These are phyloP conservation scores for Trichogramma evanescens DNA, from an alignment of 2,888 invertebrate genomes.

Conservation along the genomic window DNA sequence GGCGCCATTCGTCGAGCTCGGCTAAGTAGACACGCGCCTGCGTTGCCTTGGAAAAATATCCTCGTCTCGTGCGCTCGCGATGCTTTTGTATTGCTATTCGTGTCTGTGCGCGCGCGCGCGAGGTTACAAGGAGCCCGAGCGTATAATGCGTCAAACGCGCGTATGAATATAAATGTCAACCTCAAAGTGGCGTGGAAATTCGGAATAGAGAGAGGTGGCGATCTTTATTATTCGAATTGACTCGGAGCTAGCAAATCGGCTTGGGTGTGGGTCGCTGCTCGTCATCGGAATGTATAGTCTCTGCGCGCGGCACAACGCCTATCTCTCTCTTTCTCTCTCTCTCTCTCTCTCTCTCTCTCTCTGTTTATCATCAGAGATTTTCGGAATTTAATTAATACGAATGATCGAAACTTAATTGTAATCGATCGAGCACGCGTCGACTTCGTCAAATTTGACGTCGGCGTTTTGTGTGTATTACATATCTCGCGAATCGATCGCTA, in stretches of 20 bases:
- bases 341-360: not conserved
- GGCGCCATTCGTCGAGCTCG: not conserved
- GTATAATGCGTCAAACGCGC: too few species aligned
- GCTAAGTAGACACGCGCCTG: not conserved
- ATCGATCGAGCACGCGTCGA: too few species aligned
- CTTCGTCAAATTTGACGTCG: too few species aligned
- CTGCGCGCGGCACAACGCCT: not conserved
- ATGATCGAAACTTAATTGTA: too few species aligned
- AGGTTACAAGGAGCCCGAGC: not conserved
- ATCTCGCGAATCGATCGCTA: too few species aligned
- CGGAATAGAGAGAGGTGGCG: too few species aligned
- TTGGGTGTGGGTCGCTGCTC: conserved; percentile 4
- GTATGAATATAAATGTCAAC: too few species aligned
- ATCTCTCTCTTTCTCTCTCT: not conserved
- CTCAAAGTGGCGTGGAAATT: too few species aligned
- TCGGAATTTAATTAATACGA: too few species aligned
- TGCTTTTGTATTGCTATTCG: conserved; percentile 6
- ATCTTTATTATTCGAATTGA: not conserved
- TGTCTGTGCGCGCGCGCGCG: conserved; percentile 18
- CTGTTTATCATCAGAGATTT: not conserved
- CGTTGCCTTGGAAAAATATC: too few species aligned
- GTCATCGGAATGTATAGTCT: not conserved
- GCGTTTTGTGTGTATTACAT: too few species aligned
- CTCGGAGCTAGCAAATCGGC: not conserved
- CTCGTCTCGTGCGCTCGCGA: not conserved